A percentile compares a stretch with the other conserved stretches of the same genome.
Conservation (phyloP, 2,888 invertebrate genomes). For the Epirrhoe alternata region DNA sequence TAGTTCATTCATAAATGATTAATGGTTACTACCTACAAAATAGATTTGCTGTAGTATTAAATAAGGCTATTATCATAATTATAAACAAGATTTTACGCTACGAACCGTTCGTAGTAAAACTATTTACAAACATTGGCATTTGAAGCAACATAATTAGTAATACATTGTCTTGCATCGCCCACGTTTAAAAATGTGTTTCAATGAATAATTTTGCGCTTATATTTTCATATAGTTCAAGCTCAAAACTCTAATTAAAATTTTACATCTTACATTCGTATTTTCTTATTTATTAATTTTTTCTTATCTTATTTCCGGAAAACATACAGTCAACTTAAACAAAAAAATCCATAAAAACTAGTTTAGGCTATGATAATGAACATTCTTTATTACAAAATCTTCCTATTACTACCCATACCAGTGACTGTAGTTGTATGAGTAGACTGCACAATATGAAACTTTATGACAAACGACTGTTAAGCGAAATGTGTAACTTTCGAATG, state of each 20-base stretch:
- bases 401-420: not conserved
- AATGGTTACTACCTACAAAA: constrained; percentile 80
- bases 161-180: constrained; percentile 36
- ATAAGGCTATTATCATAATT: constrained; percentile 81
- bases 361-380: not conserved
- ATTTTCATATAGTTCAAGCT: not conserved
- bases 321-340: not conserved
- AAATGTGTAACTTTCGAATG: constrained; percentile 33
- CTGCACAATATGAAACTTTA: constrained; percentile 17
- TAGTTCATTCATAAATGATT: constrained; percentile 82
- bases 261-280: not conserved
- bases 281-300: not conserved
- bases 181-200: constrained; percentile 2
- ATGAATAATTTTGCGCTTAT: not conserved
- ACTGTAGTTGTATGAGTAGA: not conserved
- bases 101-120: constrained; percentile 73
- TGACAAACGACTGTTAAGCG: constrained; percentile 29
- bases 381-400: not conserved
- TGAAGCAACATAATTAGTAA: constrained; percentile 33
- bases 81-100: constrained; percentile 82
- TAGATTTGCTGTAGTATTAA: constrained; percentile 79
- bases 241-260: not conserved
- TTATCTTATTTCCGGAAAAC: not conserved
- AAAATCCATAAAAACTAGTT: not conserved
- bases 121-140: constrained; percentile 67